Evolutionary conservation across 2,888 invertebrate species (phyloP), one percentile per base, ranked within the genome.

Genomic region (Chrysotoxum bicinctum): DNA sequence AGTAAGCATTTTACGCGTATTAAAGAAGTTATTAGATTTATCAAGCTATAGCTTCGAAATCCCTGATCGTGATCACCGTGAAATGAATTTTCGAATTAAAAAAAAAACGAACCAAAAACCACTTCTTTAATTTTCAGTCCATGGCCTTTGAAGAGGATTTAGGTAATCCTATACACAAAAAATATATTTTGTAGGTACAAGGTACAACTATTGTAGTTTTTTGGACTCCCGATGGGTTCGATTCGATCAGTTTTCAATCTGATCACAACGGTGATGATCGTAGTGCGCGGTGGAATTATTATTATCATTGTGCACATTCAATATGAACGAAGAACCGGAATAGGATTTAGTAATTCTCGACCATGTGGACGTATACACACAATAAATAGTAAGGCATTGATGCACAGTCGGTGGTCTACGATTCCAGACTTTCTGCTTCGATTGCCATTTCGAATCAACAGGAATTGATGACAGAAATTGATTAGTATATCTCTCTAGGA

Each of bases 381-480:
- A 19, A 52, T 21, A 26, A 48, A 37, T 50, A 73, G 79, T 74
- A 64, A 79, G 52, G 75, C 74, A 64, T 68, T 70, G 83, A 79
- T 66, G 69, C 84, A 72, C 84, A 35, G 66, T 79, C 70, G 84
- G 84, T 79, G 84, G 84, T 62, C 79, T 72, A 75, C 75, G 14
- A 50, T 50, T n/a, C 21, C 35, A 26, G 19, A 35, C 21, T 66
- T 66, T 66, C 70, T 37, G 70, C 70, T 69, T 40, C 48, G 56
- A 74, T 74, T 83, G 78, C 83, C 50, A 64, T 70, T 75, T 30
- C 56, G 40, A 52, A 70, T 66, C 69, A 56, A 76, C 68, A 74
- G 56, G 69, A 70, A 66, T 79, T 75, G 84, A 84, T 84, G 84
- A 84, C 84, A 84, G 84, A 45, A 60, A 84, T 79, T 79, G 84